phyloP scores from a whole-genome alignment of 1,140 invertebrate genomes.

The Procambarus clarkii region DNA sequence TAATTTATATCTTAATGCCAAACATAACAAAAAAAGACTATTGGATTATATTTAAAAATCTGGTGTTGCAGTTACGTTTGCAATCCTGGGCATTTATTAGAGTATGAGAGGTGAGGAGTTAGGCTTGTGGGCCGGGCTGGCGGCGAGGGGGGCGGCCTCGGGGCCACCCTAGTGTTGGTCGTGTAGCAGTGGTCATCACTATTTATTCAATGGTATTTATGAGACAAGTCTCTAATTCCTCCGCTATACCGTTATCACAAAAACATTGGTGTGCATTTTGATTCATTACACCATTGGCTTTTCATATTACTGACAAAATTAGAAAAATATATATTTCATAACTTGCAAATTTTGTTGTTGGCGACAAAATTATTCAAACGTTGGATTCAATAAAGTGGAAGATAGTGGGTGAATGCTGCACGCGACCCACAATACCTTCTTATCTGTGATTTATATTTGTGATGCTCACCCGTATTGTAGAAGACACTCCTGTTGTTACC shows the following conservation, averaged over 20 bases:
- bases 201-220: conserved; percentile 53
- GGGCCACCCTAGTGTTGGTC: conserved; percentile 21
- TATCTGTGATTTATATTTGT: conserved; percentile 59
- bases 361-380: background rate
- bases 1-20: background rate
- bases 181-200: conserved; percentile 33
- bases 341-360: background rate
- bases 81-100: background rate
- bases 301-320: background rate
- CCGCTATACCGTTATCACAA: background rate
- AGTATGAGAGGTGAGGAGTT: background rate
- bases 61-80: background rate
- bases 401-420: conserved; percentile 3
- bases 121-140: background rate
- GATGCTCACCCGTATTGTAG: conserved; percentile 49
- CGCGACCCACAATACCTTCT: background rate
- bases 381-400: background rate
- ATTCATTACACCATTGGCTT: background rate
- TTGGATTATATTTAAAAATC: background rate
- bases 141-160: background rate
- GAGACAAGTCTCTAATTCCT: background rate
- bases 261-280: background rate
- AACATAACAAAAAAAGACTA: background rate
- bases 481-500: conserved; percentile 15
- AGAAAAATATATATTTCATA: background rate